phyloP scores from a whole-genome alignment of 2,797 vertebrate species.

The Denticeps clupeoides region DNA sequence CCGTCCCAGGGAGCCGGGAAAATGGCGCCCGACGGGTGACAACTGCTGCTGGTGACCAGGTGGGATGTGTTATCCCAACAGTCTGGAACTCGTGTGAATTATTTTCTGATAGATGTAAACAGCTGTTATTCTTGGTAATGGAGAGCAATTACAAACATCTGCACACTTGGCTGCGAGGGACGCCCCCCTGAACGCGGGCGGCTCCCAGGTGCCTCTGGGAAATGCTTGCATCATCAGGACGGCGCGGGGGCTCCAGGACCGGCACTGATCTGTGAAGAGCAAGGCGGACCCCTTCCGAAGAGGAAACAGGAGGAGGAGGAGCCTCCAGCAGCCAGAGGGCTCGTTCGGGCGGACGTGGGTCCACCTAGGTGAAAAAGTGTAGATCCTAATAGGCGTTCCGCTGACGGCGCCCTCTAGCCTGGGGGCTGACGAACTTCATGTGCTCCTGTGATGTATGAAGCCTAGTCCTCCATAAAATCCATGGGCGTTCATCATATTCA shows the following conservation, averaged over 20 bases:
- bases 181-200: conserved; percentile 59
- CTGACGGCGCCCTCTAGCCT: no score
- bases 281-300: conserved; percentile 35
- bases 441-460: no score
- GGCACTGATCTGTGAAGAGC: conserved; percentile 87
- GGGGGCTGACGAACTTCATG: no score
- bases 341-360: no score
- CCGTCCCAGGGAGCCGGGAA: conserved; percentile 71
- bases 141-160: conserved; percentile 99
- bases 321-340: no score
- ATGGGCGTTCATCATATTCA: no score
- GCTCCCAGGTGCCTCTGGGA: conserved; percentile 90
- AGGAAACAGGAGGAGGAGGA: background rate
- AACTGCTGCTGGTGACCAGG: conserved; percentile 89
- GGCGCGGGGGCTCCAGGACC: conserved; percentile 60
- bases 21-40: conserved; percentile 66
- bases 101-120: conserved; percentile 99
- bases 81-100: conserved; percentile 96
- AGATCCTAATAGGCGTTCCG: no score
- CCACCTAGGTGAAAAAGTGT: no score
- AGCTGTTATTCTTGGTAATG: conserved; percentile 99
- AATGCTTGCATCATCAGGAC: conserved; percentile 90
- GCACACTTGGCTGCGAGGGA: conserved; percentile 95
- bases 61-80: conserved; percentile 98
- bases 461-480: no score